Percentiles rank a stretch among this genome's conserved stretches.
Evolutionary conservation across 1,140 invertebrate species (phyloP).

Genomic region (Zophobas atratus): DNA sequence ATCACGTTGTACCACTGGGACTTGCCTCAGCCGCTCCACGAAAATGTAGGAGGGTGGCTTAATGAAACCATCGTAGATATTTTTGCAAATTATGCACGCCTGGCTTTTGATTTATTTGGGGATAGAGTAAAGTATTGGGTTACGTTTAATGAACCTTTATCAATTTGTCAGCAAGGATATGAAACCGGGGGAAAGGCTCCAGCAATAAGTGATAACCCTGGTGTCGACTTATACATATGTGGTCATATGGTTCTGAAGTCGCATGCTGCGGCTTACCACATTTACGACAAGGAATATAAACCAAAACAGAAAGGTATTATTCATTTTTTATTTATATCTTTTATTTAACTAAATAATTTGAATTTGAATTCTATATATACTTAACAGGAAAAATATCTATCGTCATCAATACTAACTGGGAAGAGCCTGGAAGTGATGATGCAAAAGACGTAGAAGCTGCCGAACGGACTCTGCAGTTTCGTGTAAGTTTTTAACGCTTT

Average conservation of each 20-base stretch:
- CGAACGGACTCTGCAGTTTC: constrained; percentile 65
- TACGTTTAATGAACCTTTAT: constrained; percentile 70
- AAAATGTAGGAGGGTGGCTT: constrained; percentile 65
- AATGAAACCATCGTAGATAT: constrained; percentile 61
- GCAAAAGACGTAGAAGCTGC: constrained; percentile 68
- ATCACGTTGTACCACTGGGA: constrained; percentile 70
- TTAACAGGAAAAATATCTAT: constrained; percentile 42
- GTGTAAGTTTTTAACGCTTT: constrained; percentile 54
- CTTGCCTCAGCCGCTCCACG: constrained; percentile 64
- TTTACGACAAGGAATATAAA: constrained; percentile 59
- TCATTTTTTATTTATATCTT: neutral
- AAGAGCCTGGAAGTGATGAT: constrained; percentile 64
- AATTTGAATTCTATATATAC: too few species aligned
- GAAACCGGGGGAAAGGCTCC: constrained; percentile 55
- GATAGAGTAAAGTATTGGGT: constrained; percentile 69
- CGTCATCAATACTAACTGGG: constrained; percentile 15
- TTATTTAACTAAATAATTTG: too few species aligned
- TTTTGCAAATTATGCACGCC: constrained; percentile 64
- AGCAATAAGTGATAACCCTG: constrained; percentile 54
- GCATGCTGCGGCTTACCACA: constrained; percentile 57
- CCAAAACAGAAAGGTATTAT: constrained; percentile 54
- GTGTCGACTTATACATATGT: constrained; percentile 59
- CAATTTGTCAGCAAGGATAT: constrained; percentile 59
- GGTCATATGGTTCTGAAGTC: constrained; percentile 57
- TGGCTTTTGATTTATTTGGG: constrained; percentile 57